Conservation (phyloP, 92 coral and sea anemone genomes). For the Palythoa caribaeorum region DNA sequence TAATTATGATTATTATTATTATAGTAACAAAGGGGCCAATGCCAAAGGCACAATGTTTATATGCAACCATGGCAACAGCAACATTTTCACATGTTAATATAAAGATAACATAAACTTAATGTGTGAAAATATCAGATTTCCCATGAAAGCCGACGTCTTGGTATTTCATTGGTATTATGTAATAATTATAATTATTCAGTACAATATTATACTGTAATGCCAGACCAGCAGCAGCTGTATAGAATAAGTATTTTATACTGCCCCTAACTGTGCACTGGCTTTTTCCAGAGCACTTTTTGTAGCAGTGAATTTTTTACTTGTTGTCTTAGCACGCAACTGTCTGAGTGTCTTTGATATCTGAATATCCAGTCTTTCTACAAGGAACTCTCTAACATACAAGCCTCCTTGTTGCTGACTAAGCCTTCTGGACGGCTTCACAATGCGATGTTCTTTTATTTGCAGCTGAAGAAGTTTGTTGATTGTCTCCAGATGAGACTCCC, state of each 20-base stretch:
- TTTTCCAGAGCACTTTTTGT: slow-evolving; percentile 83
- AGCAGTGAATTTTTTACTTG: slow-evolving; percentile 78
- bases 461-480: slow-evolving; percentile 69
- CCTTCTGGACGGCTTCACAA: slow-evolving; percentile 75
- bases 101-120: too few species aligned
- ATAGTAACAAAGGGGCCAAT: too few species aligned
- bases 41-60: too few species aligned
- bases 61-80: too few species aligned
- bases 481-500: slow-evolving; percentile 77
- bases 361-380: slow-evolving; percentile 73
- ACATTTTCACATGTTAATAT: too few species aligned
- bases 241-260: neutral
- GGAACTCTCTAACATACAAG: slow-evolving; percentile 67
- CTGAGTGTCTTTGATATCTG: slow-evolving; percentile 70
- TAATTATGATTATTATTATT: too few species aligned
- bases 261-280: slow-evolving; percentile 66
- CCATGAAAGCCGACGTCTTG: too few species aligned
- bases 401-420: slow-evolving; percentile 57
- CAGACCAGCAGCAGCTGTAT: too few species aligned
- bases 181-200: neutral
- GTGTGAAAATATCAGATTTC: too few species aligned
- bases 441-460: slow-evolving; percentile 81
- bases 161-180: neutral
- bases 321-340: slow-evolving; percentile 85
- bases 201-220: too few species aligned